Evolutionary conservation across 2,888 invertebrate genomes (phyloP).

Genomic region (Polyploca ridens): DNA sequence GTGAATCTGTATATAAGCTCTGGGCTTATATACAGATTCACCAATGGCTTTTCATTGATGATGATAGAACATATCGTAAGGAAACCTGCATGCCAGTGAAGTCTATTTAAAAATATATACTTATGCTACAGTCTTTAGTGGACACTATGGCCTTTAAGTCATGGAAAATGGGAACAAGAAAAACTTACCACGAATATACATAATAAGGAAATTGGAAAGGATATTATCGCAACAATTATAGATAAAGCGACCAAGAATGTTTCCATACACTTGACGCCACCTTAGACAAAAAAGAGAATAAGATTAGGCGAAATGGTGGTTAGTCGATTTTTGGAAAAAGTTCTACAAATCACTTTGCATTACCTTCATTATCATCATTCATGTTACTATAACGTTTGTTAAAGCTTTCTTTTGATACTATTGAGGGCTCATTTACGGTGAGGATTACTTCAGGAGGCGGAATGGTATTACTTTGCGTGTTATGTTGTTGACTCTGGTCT

Average conservation of each 20-base stretch:
- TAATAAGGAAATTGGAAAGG: conserved; percentile 57
- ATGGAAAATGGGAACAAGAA: background rate
- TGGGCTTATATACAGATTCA: too few species aligned
- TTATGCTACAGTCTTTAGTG: too few species aligned
- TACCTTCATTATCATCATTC: background rate
- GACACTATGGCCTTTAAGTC: too few species aligned
- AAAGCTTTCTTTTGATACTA: conserved; percentile 13
- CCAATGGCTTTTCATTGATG: too few species aligned
- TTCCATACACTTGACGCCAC: conserved; percentile 41
- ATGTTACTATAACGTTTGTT: background rate
- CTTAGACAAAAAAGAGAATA: conserved; percentile 41
- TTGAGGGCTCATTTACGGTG: background rate
- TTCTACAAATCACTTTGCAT: background rate
- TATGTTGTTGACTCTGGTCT: background rate
- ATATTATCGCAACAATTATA: conserved; percentile 41
- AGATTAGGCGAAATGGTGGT: background rate
- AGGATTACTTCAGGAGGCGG: background rate
- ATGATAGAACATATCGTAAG: too few species aligned
- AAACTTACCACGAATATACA: conserved; percentile 53
- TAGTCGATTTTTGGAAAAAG: too few species aligned
- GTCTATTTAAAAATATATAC: too few species aligned
- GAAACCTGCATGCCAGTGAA: too few species aligned
- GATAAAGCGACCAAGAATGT: conserved; percentile 47
- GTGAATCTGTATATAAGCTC: too few species aligned
- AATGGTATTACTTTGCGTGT: background rate